Evolutionary conservation across 92 coral and sea anemone genomes (phyloP).

Genomic region (Parazoanthus swiftii): DNA sequence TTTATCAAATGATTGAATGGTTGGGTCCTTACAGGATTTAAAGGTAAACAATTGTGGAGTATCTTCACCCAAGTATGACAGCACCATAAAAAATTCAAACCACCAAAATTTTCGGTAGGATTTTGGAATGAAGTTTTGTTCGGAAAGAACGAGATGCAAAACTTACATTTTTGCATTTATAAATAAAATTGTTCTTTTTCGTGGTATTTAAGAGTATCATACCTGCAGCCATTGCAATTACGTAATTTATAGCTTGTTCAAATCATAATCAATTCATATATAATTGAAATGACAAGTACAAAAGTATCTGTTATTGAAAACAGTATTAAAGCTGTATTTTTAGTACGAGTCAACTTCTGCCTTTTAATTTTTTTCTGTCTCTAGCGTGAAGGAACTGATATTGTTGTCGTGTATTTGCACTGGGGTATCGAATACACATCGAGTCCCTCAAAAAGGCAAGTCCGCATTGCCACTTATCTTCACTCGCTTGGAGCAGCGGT

Average conservation of each 20-base stretch:
- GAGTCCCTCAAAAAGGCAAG: constrained; percentile 46
- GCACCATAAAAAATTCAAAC: too few species aligned
- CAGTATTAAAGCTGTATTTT: background rate
- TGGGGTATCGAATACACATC: constrained; percentile 52
- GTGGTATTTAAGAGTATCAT: background rate
- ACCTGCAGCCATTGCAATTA: too few species aligned
- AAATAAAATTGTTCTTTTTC: background rate
- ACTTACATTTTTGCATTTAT: too few species aligned
- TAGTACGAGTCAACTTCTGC: too few species aligned
- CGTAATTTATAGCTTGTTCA: too few species aligned
- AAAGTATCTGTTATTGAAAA: constrained; percentile 24
- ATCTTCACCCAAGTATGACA: background rate
- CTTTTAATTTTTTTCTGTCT: background rate
- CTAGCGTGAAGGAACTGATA: constrained; percentile 51
- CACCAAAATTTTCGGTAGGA: background rate
- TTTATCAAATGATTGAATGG: too few species aligned
- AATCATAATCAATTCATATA: background rate
- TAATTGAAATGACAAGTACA: background rate
- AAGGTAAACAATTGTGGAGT: background rate
- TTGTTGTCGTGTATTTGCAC: constrained; percentile 66
- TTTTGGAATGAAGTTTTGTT: background rate
- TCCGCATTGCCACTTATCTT: constrained; percentile 41
- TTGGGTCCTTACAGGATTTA: background rate
- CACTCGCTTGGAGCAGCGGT: constrained; percentile 62
- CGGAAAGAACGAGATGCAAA: background rate